Evolutionary conservation across 2,888 invertebrate genomes (phyloP).

Genomic region (Luperina testacea): DNA sequence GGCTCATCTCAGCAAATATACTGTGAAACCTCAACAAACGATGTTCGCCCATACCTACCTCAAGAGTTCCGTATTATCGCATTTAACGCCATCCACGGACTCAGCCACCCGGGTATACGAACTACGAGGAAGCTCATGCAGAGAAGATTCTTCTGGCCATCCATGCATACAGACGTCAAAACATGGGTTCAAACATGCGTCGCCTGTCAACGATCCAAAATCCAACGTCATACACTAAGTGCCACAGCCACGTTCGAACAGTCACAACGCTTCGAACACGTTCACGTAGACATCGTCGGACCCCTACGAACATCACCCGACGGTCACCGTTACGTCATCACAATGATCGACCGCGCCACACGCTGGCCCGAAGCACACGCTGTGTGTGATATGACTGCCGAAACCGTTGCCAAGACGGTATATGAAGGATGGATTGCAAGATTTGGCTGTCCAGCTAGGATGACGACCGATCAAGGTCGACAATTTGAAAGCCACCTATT

Average conservation of each 20-base stretch:
- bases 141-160: not conserved
- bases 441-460: not conserved
- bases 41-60: not conserved
- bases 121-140: not conserved
- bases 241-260: too few relatives aligned
- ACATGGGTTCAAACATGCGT: too few relatives aligned
- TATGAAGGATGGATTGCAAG: not conserved
- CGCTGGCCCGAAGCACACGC: not conserved
- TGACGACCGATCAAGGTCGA: not conserved
- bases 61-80: not conserved
- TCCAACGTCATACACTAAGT: too few relatives aligned
- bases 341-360: not conserved
- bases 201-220: too few relatives aligned
- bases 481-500: not conserved
- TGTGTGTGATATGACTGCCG: not conserved
- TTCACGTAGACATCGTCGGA: too few relatives aligned
- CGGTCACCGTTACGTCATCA: not conserved
- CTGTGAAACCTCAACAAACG: not conserved
- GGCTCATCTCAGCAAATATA: not conserved
- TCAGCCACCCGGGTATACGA: not conserved
- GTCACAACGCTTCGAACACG: too few relatives aligned
- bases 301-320: too few relatives aligned
- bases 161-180: not conserved
- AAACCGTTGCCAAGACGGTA: not conserved
- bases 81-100: not conserved